Evolutionary conservation across 2,797 vertebrate genomes (phyloP), one percentile per base, ranked within the genome.

Genomic region (Microctenopoma stevenorrisi): DNA sequence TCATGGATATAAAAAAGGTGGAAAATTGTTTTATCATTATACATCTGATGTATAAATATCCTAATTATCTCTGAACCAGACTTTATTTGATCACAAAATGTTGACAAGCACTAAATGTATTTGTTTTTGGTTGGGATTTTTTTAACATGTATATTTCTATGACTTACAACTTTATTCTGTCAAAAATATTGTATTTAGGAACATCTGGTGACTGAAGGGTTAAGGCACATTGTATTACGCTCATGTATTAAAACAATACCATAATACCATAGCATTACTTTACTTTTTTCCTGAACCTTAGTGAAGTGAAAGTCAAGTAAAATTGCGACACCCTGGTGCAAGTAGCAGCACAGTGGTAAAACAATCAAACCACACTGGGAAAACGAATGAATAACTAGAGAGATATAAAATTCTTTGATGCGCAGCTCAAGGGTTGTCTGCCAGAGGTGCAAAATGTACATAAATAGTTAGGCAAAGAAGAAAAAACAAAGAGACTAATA

Each of bases 341-440:
- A 46, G 46, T 28, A 66, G n/a, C 42, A 77, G 48, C n/a, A 57
- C 11, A 10, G 2, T 33, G 26, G 18, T 50, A 40, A 58, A 70
- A 76, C 58, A 59, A 53, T 69, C 18, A 56, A 40, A 15, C 47
- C 40, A 26, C 15, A 47, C 57, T 44, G 30, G 33, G 28, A 43
- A 4, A 4, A 51, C 14, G 35, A 68, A 78, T 78, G 47, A 79
- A 15, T 76, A 78, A 85, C 72, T 28, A 47, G 30, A 62, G 8
- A 12, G 8, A 74, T 18, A 30, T 44, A 25, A 56, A 57, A 30
- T 2, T 42, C 35, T 81, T 18, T 58, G 8, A 77, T 56, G 22
- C 22, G 60, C 30, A 53, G 74, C 12, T 80, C 70, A 74, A 78
- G 35, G 82, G 58, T 83, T 75, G 60, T 4, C 48, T 4, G 46